Evolutionary conservation across 2,797 vertebrate species (phyloP).

Genomic region (Cephalopachus bancanus): DNA sequence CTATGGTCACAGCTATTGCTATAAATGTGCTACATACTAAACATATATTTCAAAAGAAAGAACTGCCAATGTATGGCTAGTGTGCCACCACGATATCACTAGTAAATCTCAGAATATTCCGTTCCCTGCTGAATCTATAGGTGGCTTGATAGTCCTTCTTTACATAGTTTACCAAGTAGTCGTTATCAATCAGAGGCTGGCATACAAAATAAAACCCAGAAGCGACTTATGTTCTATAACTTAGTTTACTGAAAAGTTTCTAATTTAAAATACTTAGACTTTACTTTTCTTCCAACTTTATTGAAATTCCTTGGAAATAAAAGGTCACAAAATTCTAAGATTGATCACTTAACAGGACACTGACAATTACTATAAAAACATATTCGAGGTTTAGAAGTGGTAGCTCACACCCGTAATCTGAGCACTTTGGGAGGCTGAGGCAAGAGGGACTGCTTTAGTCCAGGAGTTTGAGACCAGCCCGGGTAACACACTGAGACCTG

Average conservation of each 20-base stretch:
- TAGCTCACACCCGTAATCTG: no score
- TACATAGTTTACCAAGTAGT: not conserved
- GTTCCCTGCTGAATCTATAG: not conserved
- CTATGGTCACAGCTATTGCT: not conserved
- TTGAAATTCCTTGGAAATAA: slow-evolving; percentile 56
- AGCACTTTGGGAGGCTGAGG: no score
- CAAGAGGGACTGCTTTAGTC: no score
- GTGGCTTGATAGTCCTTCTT: not conserved
- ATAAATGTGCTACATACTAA: not conserved
- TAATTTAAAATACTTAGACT: slow-evolving; percentile 39
- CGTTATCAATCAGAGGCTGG: not conserved
- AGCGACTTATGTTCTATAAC: not conserved
- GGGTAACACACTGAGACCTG: no score
- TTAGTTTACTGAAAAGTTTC: not conserved
- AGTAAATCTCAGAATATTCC: not conserved
- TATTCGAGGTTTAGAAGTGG: no score
- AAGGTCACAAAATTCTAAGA: slow-evolving; percentile 13
- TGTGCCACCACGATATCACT: not conserved
- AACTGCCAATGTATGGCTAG: rapidly evolving
- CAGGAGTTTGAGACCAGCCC: no score
- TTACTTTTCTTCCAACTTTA: slow-evolving; percentile 43
- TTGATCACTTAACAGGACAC: not conserved
- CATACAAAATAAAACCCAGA: not conserved
- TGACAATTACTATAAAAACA: slow-evolving; percentile 16
- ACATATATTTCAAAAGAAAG: not conserved